Percentiles rank a stretch among this genome's conserved stretches.
Evolutionary conservation across 2,888 invertebrate genomes (phyloP).

Genomic region (Phytoseiulus persimilis): DNA sequence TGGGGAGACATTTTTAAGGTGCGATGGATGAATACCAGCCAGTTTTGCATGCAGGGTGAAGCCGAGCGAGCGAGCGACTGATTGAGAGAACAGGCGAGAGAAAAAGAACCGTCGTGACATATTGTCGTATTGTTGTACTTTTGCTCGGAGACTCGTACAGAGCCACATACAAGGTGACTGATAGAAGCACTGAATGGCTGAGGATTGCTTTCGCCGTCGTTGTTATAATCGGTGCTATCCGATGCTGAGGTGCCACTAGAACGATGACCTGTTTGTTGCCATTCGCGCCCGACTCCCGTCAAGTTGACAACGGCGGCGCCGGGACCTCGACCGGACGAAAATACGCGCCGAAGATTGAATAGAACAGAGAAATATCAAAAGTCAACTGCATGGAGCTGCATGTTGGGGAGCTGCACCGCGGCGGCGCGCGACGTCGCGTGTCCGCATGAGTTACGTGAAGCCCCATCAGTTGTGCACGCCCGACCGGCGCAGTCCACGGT

Average conservation of each 20-base stretch:
- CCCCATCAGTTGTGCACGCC: background rate
- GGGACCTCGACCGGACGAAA: too few relatives aligned
- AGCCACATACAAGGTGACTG: background rate
- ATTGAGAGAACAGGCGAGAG: background rate
- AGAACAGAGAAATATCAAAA: too few relatives aligned
- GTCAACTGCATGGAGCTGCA: background rate
- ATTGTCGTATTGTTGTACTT: background rate
- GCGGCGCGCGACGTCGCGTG: background rate
- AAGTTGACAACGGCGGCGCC: too few relatives aligned
- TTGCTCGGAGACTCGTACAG: background rate
- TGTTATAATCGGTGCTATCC: background rate
- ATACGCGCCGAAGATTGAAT: too few relatives aligned
- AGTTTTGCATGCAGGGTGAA: background rate
- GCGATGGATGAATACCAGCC: background rate
- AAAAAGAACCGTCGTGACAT: background rate
- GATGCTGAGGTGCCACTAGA: background rate
- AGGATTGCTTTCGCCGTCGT: background rate
- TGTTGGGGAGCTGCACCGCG: background rate
- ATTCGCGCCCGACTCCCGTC: background rate
- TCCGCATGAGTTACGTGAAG: background rate
- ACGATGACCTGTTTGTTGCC: too few relatives aligned
- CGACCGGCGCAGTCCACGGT: background rate
- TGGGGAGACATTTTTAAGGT: conserved; percentile 5
- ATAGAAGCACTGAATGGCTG: background rate
- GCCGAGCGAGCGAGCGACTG: background rate